A percentile compares a stretch with the other conserved stretches of the same genome.
Evolutionary conservation across 2,797 vertebrate species (phyloP).

Genomic region (Onychomys arenicola): DNA sequence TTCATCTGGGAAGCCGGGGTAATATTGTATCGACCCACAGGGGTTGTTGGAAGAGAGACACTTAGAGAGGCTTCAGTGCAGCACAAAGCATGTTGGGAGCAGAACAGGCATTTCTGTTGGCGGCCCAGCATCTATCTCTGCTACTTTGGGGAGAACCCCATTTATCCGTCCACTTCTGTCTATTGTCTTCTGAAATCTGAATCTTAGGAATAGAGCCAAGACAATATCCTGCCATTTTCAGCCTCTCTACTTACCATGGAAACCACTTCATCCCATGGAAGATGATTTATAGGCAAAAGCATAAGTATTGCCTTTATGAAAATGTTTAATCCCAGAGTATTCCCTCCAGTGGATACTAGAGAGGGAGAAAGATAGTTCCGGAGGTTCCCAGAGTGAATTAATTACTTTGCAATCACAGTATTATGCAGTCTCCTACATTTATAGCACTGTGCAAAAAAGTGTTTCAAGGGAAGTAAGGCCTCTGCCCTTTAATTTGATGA

Average conservation of each 20-base stretch:
- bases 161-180: background rate
- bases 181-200: constrained; percentile 42
- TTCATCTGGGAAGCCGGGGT: constrained; percentile 40
- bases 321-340: constrained; percentile 52
- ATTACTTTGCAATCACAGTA: constrained; percentile 59
- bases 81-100: background rate
- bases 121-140: background rate
- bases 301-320: constrained; percentile 47
- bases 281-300: constrained; percentile 48
- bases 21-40: background rate
- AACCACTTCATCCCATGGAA: constrained; percentile 46
- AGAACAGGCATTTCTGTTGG: background rate
- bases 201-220: constrained; percentile 64
- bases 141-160: background rate
- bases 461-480: constrained; percentile 26
- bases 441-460: background rate
- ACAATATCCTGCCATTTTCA: constrained; percentile 50
- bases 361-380: constrained; percentile 35
- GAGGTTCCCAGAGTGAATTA: constrained; percentile 60
- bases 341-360: constrained; percentile 45
- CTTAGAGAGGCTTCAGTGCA: background rate
- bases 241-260: constrained; percentile 55
- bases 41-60: background rate
- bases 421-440: constrained; percentile 52
- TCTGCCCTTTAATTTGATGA: constrained; percentile 63